Evolutionary conservation across 1,140 invertebrate species (phyloP).

Genomic region (Drosophila pruinosa): DNA sequence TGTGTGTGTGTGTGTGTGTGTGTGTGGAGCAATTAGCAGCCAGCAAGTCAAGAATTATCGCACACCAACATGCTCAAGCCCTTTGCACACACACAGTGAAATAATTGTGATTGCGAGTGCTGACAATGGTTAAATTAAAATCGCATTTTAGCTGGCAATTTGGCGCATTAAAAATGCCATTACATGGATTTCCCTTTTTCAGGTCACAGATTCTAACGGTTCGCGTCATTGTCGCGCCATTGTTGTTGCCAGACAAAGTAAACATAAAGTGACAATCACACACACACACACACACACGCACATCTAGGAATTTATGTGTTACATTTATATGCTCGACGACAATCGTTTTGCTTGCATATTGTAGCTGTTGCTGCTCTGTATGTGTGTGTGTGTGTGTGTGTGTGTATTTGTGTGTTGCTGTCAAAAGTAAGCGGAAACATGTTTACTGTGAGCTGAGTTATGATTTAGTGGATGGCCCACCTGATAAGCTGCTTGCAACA

Average conservation of each 20-base stretch:
- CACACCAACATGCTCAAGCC: not conserved
- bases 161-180: conserved; percentile 41
- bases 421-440: conserved; percentile 5
- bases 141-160: conserved; percentile 26
- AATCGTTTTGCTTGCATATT: not conserved
- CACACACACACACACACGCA: not conserved
- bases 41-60: not conserved
- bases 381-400: not conserved
- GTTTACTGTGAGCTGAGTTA: conserved; percentile 4
- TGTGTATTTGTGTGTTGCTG: not conserved
- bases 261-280: conserved; percentile 34
- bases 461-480: conserved; percentile 28
- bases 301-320: conserved; percentile 21
- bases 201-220: conserved; percentile 45
- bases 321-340: conserved; percentile 9
- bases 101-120: not conserved
- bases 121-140: conserved; percentile 29
- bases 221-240: conserved; percentile 27
- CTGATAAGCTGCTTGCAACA: conserved; percentile 47
- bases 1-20: not conserved
- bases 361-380: not conserved
- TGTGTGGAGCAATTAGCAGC: not conserved
- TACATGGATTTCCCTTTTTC: conserved; percentile 55
- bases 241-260: conserved; percentile 25
- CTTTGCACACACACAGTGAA: not conserved